These are phyloP conservation scores for Echinarachnius parma DNA, from an alignment of 53 echinoderm and acorn worm genomes.

Conservation along the genomic window DNA sequence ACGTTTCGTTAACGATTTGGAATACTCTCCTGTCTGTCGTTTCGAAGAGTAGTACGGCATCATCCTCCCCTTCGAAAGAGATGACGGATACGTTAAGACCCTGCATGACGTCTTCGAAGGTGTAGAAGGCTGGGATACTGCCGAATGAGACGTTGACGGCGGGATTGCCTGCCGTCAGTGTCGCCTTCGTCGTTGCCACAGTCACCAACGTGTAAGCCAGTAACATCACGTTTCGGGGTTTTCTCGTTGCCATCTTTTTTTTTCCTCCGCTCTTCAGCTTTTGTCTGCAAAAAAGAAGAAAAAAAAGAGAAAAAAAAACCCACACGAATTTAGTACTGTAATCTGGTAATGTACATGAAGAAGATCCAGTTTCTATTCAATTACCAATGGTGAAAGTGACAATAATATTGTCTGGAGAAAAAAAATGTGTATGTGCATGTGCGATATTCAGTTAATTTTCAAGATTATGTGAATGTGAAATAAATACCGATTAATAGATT, in stretches of 20 bases:
- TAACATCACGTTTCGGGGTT: neutral
- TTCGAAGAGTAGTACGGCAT: slow-evolving; percentile 6
- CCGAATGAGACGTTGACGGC: slow-evolving; percentile 28
- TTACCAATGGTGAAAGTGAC: too few species aligned
- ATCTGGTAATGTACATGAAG: too few species aligned
- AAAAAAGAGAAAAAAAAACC: too few species aligned
- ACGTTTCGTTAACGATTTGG: slow-evolving; percentile 40
- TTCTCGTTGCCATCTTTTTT: too few species aligned
- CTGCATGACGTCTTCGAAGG: neutral
- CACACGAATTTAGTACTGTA: too few species aligned
- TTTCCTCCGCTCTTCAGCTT: neutral
- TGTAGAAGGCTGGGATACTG: slow-evolving; percentile 4
- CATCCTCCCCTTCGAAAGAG: slow-evolving; percentile 3
- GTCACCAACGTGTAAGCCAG: neutral
- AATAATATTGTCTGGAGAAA: too few species aligned
- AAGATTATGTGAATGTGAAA: too few species aligned
- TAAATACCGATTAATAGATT: too few species aligned
- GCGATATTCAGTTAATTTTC: too few species aligned
- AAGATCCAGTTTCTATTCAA: too few species aligned
- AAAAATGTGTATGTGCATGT: too few species aligned
- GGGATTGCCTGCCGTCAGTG: neutral
- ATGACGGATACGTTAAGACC: slow-evolving; percentile 10
- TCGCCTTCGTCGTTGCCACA: neutral
- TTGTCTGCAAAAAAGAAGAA: too few species aligned
- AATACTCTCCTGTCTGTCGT: slow-evolving; percentile 10